phyloP scores from a whole-genome alignment of 1,140 invertebrate genomes.

The Anoplophora glabripennis region DNA sequence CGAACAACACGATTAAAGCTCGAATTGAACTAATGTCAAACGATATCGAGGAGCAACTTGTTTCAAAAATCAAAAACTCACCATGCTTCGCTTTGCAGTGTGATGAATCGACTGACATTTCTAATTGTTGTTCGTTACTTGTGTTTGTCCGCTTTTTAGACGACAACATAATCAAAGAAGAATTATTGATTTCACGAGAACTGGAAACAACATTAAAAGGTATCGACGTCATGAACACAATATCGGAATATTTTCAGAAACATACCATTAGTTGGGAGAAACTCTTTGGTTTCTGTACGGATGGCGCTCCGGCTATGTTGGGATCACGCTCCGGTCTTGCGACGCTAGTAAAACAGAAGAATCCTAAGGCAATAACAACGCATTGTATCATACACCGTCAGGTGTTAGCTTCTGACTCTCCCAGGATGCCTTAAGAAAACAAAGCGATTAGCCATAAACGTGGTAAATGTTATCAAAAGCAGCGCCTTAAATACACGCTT shows the following conservation, averaged over 20 bases:
- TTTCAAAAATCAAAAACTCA: conserved; percentile 20
- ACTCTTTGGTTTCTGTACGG: conserved; percentile 1
- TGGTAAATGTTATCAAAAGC: conserved; percentile 42
- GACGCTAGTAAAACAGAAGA: conserved; percentile 39
- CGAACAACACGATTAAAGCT: conserved; percentile 23
- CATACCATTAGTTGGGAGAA: conserved; percentile 24
- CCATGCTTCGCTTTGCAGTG: conserved; percentile 17
- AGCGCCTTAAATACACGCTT: conserved; percentile 38
- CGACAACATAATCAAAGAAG: conserved; percentile 4
- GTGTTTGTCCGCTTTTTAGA: conserved; percentile 2
- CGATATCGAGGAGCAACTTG: conserved; percentile 21
- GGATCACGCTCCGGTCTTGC: conserved; percentile 41
- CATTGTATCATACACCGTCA: conserved; percentile 42
- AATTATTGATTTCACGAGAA: conserved; percentile 4
- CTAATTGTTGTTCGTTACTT: conserved; percentile 7
- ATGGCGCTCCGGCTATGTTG: conserved; percentile 34
- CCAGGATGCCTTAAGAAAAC: conserved; percentile 29
- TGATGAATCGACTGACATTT: conserved; percentile 11
- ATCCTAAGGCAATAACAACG: conserved; percentile 13
- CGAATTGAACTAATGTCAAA: conserved; percentile 19
- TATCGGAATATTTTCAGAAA: conserved; percentile 35
- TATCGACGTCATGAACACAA: conserved; percentile 33
- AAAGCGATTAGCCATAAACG: conserved; percentile 37
- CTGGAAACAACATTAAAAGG: conserved; percentile 33
- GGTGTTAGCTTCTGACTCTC: conserved; percentile 33